These are phyloP conservation scores for Brachyptera putata DNA, from an alignment of 2,888 invertebrate species.

Conservation along the genomic window DNA sequence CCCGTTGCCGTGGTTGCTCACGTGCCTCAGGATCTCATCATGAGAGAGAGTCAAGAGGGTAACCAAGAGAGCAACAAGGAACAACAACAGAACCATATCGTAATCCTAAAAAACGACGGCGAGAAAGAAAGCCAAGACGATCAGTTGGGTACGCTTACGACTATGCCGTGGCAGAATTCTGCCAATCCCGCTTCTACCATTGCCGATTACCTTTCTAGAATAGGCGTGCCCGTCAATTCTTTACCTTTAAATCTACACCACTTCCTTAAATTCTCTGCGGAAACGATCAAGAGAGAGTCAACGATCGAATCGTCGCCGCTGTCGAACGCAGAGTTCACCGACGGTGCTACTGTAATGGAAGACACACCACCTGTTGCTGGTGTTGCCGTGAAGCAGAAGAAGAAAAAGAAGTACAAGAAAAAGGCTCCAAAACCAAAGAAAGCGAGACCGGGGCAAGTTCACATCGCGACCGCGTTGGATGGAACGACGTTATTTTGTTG, in stretches of 20 bases:
- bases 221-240: constrained; percentile 50
- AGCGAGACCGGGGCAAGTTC: constrained; percentile 74
- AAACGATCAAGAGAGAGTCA: constrained; percentile 51
- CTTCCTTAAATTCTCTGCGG: constrained; percentile 60
- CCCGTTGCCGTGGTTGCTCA: constrained; percentile 39
- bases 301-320: constrained; percentile 48
- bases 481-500: constrained; percentile 73
- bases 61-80: constrained; percentile 40
- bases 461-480: constrained; percentile 69
- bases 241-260: constrained; percentile 58
- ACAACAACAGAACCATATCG: constrained; percentile 13
- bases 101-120: constrained; percentile 28
- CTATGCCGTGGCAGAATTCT: constrained; percentile 53
- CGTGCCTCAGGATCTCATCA: constrained; percentile 37
- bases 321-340: constrained; percentile 44
- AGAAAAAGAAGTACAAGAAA: constrained; percentile 77
- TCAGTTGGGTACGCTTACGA: constrained; percentile 41
- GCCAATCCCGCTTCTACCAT: constrained; percentile 48
- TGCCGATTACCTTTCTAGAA: constrained; percentile 51
- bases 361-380: constrained; percentile 25
- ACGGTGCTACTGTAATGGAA: constrained; percentile 33
- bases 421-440: constrained; percentile 72
- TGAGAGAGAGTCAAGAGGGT: constrained; percentile 41
- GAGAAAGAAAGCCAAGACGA: constrained; percentile 39
- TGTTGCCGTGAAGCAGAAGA: constrained; percentile 47